These are phyloP conservation scores for Galemys pyrenaicus DNA, from an alignment of 2,113 vertebrate species.

Conservation along the genomic window DNA sequence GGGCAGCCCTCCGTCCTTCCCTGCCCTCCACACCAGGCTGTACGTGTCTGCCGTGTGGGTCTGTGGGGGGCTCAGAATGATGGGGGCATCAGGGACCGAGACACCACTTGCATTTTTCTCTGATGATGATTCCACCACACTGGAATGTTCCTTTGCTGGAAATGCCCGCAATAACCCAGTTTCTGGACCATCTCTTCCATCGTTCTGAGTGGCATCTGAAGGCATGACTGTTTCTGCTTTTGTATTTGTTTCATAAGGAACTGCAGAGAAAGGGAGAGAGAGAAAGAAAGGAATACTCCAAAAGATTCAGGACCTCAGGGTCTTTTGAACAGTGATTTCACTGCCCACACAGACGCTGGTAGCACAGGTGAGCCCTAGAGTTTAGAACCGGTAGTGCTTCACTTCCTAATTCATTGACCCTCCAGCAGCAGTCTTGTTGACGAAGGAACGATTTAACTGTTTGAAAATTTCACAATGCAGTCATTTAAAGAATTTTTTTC, in stretches of 20 bases:
- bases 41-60: slow-evolving; percentile 92
- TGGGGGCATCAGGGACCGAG: slow-evolving; percentile 93
- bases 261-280: slow-evolving; percentile 74
- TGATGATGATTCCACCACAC: background rate
- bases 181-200: slow-evolving; percentile 51
- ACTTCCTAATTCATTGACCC: background rate
- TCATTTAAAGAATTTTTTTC: background rate
- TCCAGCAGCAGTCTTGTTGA: background rate
- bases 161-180: fast-evolving
- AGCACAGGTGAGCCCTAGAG: background rate
- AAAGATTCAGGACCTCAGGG: background rate
- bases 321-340: background rate
- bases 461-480: background rate
- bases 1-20: slow-evolving; percentile 90
- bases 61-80: slow-evolving; percentile 96
- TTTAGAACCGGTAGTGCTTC: background rate
- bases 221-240: slow-evolving; percentile 55
- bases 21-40: slow-evolving; percentile 93
- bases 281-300: background rate
- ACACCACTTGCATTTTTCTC: slow-evolving; percentile 73
- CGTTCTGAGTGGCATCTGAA: slow-evolving; percentile 81
- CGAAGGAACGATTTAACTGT: background rate
- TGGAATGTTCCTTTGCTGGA: background rate
- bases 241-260: slow-evolving; percentile 76
- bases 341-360: background rate